Percentiles rank a stretch among this genome's conserved stretches.
Conservation (phyloP, 2,888 invertebrate genomes). For the Drosophila borealis region DNA sequence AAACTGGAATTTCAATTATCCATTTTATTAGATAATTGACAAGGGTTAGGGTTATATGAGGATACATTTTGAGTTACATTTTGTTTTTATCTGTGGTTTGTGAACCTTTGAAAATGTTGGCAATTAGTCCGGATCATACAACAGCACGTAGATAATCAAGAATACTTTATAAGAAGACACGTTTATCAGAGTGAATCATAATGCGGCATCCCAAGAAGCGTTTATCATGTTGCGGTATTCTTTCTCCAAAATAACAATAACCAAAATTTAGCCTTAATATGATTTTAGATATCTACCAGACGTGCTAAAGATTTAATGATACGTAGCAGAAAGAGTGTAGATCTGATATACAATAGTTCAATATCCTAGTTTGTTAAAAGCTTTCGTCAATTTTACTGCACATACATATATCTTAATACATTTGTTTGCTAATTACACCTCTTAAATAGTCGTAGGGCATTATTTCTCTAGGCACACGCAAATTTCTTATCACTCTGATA, state of each 20-base stretch:
- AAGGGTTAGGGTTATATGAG: no score
- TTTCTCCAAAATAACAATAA: background rate
- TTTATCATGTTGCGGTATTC: conserved; percentile 8
- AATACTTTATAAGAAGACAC: background rate
- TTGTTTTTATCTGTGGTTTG: no score
- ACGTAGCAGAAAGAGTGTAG: background rate
- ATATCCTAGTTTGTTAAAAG: background rate
- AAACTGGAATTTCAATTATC: no score
- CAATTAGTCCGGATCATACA: no score
- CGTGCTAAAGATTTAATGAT: background rate
- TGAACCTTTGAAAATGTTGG: no score
- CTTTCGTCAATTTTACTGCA: background rate
- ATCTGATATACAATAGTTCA: background rate
- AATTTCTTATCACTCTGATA: conserved; percentile 46
- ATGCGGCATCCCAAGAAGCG: conserved; percentile 1
- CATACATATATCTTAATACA: background rate
- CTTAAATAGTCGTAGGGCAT: conserved; percentile 9
- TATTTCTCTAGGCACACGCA: conserved; percentile 17
- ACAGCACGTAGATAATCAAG: background rate
- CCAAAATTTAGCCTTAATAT: background rate
- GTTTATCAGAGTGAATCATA: conserved; percentile 19
- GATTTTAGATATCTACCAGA: no score
- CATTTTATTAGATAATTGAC: no score
- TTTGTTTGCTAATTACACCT: background rate
- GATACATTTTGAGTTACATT: no score